phyloP scores from a whole-genome alignment of 1,140 invertebrate genomes.

The Lucilia cuprina region DNA sequence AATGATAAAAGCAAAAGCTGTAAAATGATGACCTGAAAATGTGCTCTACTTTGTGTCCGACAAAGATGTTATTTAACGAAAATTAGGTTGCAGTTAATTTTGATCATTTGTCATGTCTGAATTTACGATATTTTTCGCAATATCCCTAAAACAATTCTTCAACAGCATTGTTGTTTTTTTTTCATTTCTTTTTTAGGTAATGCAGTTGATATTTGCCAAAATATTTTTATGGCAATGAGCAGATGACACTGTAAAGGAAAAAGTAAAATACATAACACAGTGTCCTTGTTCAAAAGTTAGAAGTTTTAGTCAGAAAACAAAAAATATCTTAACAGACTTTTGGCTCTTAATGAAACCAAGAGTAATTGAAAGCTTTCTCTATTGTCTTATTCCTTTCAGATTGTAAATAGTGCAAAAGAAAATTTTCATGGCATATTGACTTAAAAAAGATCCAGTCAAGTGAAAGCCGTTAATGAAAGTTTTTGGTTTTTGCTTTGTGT shows the following conservation, averaged over 20 bases:
- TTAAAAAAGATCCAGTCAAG: background rate
- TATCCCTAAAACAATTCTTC: too few relatives aligned
- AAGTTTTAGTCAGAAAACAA: background rate
- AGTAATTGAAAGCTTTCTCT: background rate
- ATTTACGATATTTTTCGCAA: too few relatives aligned
- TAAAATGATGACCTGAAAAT: too few relatives aligned
- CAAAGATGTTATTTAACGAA: too few relatives aligned
- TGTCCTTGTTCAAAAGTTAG: background rate
- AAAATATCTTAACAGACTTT: background rate
- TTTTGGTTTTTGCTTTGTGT: background rate
- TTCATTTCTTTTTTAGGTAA: too few relatives aligned
- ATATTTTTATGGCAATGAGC: too few relatives aligned
- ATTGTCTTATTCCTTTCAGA: background rate
- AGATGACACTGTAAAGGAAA: background rate
- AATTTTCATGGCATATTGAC: background rate
- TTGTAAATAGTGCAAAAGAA: background rate
- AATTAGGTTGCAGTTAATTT: too few relatives aligned
- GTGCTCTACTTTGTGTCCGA: too few relatives aligned
- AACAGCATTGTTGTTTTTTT: too few relatives aligned
- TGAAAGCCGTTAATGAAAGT: background rate
- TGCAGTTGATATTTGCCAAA: too few relatives aligned
- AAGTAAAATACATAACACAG: background rate
- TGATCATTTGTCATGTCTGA: too few relatives aligned
- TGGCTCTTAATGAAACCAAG: background rate
- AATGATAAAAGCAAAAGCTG: too few relatives aligned